A percentile compares a stretch with the other conserved stretches of the same genome.
Conservation (phyloP, 2,113 vertebrate species). For the Tyto alba region DNA sequence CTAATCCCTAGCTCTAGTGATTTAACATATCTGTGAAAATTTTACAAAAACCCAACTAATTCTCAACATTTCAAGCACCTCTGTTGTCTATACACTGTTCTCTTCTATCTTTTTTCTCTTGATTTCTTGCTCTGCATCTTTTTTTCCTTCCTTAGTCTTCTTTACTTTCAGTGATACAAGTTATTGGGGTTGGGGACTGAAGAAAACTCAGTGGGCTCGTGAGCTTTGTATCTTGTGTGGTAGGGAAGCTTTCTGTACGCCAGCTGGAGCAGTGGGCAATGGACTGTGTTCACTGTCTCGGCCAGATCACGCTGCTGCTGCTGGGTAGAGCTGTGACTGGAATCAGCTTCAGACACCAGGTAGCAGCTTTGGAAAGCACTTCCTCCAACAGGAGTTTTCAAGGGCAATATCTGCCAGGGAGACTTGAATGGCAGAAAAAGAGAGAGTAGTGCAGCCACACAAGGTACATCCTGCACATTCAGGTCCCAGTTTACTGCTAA, state of each 20-base stretch:
- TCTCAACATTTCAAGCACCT: neutral
- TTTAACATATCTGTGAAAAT: slow-evolving; percentile 50
- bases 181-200: neutral
- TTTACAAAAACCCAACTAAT: neutral
- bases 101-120: neutral
- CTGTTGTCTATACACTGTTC: neutral
- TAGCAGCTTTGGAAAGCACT: neutral
- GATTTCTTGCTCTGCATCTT: neutral
- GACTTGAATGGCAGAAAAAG: neutral
- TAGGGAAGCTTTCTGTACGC: neutral
- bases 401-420: neutral
- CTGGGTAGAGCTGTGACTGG: neutral
- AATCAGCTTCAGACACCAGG: neutral
- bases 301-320: neutral
- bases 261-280: neutral
- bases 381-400: neutral
- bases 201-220: neutral
- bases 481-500: neutral
- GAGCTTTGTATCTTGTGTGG: neutral
- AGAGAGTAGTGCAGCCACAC: neutral
- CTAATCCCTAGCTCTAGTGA: slow-evolving; percentile 49
- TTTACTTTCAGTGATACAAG: neutral
- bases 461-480: neutral
- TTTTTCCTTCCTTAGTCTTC: neutral
- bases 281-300: neutral